Percentiles rank a stretch among this genome's conserved stretches.
Conservation (phyloP, 2,797 vertebrate genomes). For the Artibeus lituratus region DNA sequence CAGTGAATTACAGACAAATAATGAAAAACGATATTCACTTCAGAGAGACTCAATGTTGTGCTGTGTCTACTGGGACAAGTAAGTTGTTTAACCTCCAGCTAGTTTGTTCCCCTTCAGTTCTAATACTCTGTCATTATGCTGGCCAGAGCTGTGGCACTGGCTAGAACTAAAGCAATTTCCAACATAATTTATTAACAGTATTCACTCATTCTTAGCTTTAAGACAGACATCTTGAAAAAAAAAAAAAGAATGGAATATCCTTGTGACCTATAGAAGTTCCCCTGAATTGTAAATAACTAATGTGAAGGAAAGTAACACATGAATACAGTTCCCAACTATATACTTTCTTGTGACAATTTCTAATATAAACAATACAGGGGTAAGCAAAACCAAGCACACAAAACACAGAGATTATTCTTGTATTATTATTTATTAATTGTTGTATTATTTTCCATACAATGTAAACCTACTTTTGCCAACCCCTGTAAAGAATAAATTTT, state of each 20-base stretch:
- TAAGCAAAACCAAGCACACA: background rate
- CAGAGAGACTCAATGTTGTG: background rate
- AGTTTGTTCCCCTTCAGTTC: background rate
- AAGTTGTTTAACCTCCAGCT: background rate
- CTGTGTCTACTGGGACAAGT: background rate
- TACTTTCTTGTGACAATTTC: background rate
- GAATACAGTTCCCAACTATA: background rate
- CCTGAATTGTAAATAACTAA: conserved; percentile 15
- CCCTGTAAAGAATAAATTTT: background rate
- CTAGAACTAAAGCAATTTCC: background rate
- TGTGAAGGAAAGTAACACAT: background rate
- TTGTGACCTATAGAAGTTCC: background rate
- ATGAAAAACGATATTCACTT: background rate
- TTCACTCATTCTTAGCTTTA: conserved; percentile 20
- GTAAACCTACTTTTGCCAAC: background rate
- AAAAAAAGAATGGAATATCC: background rate
- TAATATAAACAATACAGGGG: background rate
- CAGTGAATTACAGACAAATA: background rate
- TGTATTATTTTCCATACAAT: background rate
- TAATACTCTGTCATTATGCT: background rate
- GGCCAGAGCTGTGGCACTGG: background rate
- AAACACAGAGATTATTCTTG: background rate
- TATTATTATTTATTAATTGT: background rate
- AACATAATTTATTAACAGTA: background rate
- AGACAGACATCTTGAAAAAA: background rate